Evolutionary conservation across 1,140 invertebrate genomes (phyloP), one percentile per base, ranked within the genome.

Genomic region (Druon quercuslanigerum): DNA sequence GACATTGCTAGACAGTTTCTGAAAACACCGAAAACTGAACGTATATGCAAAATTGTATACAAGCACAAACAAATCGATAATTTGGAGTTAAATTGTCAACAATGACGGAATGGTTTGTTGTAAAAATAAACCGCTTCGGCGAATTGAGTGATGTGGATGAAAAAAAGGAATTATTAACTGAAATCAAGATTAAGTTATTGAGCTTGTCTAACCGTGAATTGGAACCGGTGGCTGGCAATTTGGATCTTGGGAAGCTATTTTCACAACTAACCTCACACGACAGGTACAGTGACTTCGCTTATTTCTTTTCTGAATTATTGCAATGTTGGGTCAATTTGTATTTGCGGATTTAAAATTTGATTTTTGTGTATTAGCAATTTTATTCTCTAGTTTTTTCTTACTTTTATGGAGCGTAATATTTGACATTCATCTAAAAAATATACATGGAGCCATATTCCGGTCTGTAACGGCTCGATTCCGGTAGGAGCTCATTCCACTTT

Each of bases 251-350:
- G 9, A 77, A 75, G 14, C 73, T 91, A 8, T 87, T 90, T 76
- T 66, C 77, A 20, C 81, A 91, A 19, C 70, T 92, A 89, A 89
- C 89, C 87, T 89, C 87, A 7, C 86, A 84, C 80, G 87, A 91
- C 77, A 89, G 84, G 91, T 92, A 89, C 57, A 66, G 8, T 66
- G 57, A 66, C 57, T 66, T 66, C 4, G 25, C 25, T 72, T 46
- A 50, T 72, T 79, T 13, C 25, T 16, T 17, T 12, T 20, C 73
- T 60, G 13, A 50, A 12, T 6, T 46, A 19, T 52, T 8, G n/a
- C 54, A 19, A 8, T 25, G 11, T 4, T 40, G 11, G 17, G 17
- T 50, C n/a, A 17, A 70, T 74, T 40, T 74, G 7, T 54, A 4
- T 17, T 72, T 51, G 50, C 50, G 2, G 17, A 50, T 56, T 33